Conservation (phyloP, 2,888 invertebrate species). For the Laspeyria flexula region DNA sequence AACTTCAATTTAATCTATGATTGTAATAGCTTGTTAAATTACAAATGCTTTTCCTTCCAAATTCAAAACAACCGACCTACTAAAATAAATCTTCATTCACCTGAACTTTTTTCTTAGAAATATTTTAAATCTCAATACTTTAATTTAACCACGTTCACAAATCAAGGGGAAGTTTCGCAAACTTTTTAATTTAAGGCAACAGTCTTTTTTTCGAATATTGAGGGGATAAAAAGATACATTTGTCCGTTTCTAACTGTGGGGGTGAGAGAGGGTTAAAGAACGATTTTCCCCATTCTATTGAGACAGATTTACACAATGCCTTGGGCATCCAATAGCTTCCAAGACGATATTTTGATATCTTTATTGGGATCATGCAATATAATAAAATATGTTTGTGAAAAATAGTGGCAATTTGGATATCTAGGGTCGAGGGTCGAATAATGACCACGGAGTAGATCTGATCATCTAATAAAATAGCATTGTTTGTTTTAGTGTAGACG, state of each 20-base stretch:
- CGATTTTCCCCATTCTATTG: slow-evolving; percentile 66
- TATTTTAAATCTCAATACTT: slow-evolving; percentile 31
- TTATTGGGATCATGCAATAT: slow-evolving; percentile 62
- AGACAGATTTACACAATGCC: slow-evolving; percentile 73
- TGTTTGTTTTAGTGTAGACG: slow-evolving; percentile 2
- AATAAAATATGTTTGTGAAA: slow-evolving; percentile 54
- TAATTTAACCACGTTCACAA: slow-evolving; percentile 44
- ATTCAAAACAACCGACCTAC: background rate
- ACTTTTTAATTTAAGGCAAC: slow-evolving; percentile 44
- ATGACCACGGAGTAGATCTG: slow-evolving; percentile 36
- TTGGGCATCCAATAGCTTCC: slow-evolving; percentile 52
- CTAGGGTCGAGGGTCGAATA: slow-evolving; percentile 31
- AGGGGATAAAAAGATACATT: slow-evolving; percentile 60
- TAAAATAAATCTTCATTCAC: slow-evolving; percentile 14
- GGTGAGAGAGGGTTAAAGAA: slow-evolving; percentile 68
- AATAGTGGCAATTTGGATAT: slow-evolving; percentile 50
- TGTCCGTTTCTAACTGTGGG: slow-evolving; percentile 43
- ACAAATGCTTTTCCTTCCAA: too few relatives aligned
- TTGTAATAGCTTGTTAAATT: too few relatives aligned
- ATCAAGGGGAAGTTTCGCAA: slow-evolving; percentile 39
- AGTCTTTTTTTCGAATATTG: slow-evolving; percentile 47
- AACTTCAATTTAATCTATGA: too few relatives aligned
- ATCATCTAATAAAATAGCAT: slow-evolving; percentile 9
- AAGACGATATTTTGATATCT: slow-evolving; percentile 68
- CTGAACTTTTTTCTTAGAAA: slow-evolving; percentile 5